Evolutionary conservation across 2,888 invertebrate species (phyloP), one percentile per base, ranked within the genome.

Genomic region (Stenichneumon culpator): DNA sequence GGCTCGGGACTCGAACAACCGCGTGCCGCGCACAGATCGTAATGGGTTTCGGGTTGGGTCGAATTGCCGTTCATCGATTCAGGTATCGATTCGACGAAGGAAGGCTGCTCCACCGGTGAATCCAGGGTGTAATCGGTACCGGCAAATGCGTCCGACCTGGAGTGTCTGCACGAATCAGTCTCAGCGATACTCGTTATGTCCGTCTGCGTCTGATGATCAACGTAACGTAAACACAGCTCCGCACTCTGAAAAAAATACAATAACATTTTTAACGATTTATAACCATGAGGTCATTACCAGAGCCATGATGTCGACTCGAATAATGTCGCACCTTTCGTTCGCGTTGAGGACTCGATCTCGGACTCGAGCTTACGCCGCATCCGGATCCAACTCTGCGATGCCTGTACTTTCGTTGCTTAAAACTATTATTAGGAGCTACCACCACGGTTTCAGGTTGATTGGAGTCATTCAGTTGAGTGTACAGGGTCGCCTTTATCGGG

Each of bases 121-220:
- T 87, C 83, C 5, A 84, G 50, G 68, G 47, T 86, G 32, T 74
- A 87, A 47, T 84, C 80, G 63, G 44, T 74, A 11, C 72, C 81
- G 11, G 73, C 16, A 44, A 79, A 87, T 7, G 36, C 70, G 25
- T 73, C 83, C 9, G 77, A 73, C 79, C 82, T 82, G 44, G 65
- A 86, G 70, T 84, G 74, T 47, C 85, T 82, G 36, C 85, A 77
- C 32, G 84, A 85, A 91, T 96, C 96, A n/a, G 95, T 95, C 90
- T 96, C 96, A 89, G 95, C 95, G 57, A 96, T 94, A 88, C 96
- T 95, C 95, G 95, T 95, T 47, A 92, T 87, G 89, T 96, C 96
- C 3, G 96, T 96, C 93, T 96, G 96, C 0, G 96, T 96, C 91
- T 96, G 96, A 78, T 95, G 95, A 90, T 96, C 96, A 5, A 96